phyloP scores from a whole-genome alignment of 2,888 invertebrate species.

The Dolichomitus sp. region DNA sequence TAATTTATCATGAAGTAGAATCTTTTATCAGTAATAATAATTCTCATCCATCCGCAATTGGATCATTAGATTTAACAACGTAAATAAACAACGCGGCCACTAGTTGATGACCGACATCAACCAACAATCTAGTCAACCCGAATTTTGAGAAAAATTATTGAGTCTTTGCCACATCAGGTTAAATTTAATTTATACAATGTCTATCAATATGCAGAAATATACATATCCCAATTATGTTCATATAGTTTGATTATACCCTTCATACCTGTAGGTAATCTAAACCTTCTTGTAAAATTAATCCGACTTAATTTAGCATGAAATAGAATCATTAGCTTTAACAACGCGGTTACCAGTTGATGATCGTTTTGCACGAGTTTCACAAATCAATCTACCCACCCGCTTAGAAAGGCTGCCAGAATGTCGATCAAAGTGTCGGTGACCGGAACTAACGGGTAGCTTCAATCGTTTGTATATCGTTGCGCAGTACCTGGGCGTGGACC shows the following conservation, averaged over 20 bases:
- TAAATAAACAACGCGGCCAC: background rate
- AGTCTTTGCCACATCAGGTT: no score
- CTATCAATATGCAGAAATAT: background rate
- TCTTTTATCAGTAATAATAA: background rate
- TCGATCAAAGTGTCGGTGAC: constrained; percentile 28
- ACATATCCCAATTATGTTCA: background rate
- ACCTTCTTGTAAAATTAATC: background rate
- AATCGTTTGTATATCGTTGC: constrained; percentile 42
- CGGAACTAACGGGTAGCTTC: constrained; percentile 31
- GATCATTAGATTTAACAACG: background rate
- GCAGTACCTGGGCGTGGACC: background rate
- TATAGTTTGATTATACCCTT: background rate
- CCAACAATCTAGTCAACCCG: no score
- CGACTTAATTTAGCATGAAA: background rate
- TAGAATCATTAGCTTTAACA: background rate
- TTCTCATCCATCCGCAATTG: background rate
- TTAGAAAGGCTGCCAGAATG: constrained; percentile 7
- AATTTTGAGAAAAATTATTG: background rate
- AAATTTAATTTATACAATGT: background rate
- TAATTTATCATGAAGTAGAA: background rate
- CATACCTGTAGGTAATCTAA: background rate
- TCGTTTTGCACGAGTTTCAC: background rate
- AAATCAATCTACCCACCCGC: background rate
- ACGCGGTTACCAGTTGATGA: background rate
- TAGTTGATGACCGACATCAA: no score